Evolutionary conservation across 2,888 invertebrate genomes (phyloP).

Genomic region (Tetrapedia diversipes): DNA sequence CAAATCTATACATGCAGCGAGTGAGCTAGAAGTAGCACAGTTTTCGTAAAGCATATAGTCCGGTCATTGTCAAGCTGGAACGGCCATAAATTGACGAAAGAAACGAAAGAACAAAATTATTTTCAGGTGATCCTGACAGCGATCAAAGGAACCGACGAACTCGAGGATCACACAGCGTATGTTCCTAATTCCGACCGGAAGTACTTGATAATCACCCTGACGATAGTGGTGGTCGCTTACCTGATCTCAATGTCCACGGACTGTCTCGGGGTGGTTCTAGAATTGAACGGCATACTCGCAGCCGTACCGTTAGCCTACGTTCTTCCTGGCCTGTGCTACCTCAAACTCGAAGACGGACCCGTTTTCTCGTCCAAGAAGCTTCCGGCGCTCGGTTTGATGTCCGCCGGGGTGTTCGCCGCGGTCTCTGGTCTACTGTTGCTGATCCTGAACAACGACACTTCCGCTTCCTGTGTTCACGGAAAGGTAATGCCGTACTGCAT

Average conservation of each 20-base stretch:
- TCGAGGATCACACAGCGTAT: conserved; percentile 80
- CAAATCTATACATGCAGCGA: too few relatives aligned
- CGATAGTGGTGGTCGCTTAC: conserved; percentile 88
- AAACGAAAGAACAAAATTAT: neutral
- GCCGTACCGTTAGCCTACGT: conserved; percentile 93
- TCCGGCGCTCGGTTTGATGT: conserved; percentile 88
- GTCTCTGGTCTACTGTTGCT: conserved; percentile 86
- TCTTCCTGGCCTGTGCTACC: conserved; percentile 90
- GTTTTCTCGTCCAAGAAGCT: conserved; percentile 87
- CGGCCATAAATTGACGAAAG: too few relatives aligned
- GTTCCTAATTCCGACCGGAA: conserved; percentile 83
- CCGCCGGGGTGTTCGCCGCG: conserved; percentile 88
- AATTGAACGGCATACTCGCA: conserved; percentile 91
- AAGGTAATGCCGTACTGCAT: conserved; percentile 86
- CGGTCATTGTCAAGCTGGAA: too few relatives aligned
- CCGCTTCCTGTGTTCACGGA: conserved; percentile 86
- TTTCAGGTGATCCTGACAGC: conserved; percentile 79
- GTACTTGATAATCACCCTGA: conserved; percentile 86
- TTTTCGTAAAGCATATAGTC: too few relatives aligned
- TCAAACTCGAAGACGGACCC: conserved; percentile 89
- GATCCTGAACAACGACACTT: conserved; percentile 83
- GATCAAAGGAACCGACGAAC: conserved; percentile 78
- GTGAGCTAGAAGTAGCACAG: too few relatives aligned
- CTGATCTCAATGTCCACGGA: conserved; percentile 92
- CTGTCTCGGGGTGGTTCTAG: conserved; percentile 92